Base-by-base conservation (phyloP, 2,797 vertebrate species). In the Scleropages formosus region DNA sequence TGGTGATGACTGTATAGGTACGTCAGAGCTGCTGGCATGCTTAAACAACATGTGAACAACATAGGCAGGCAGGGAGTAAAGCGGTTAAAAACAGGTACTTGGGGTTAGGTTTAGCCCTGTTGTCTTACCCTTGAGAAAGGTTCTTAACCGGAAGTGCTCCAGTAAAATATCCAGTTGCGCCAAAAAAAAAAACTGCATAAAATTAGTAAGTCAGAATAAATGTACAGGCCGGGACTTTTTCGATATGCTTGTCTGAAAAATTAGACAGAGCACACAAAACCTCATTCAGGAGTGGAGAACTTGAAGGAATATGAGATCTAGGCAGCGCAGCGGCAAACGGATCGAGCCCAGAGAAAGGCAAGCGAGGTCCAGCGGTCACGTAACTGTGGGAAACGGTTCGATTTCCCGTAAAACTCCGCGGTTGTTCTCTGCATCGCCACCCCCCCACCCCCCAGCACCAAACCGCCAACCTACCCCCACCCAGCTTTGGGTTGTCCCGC, bases 391-490 rank as follows among this genome's bases (percentile, higher is more conserved):
- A 77, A 79, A 8, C 81, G 82, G 83, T 86, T 81, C 84, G 84
- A 80, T 88, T 91, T 91, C 89, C 90, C 84, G 87, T 92, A 91
- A 92, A 88, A 81, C 80, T 79, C 82, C 84, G 81, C 83, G 83
- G 85, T 78, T 86, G 83, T 83, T 87, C 79, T 83, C 77, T 79
- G 72, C 86, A 74, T 77, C 72, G 24, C 18, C 65, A 60, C 72
- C 44, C 44, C 11, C 4, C n/a, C n/a, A 76, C 46, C 44, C 44
- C 11, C 4, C 58, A 10, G 67, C n/a, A 13, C 67, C 58, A 27
- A 53, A 60, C 20, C 46, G 31, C 16, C 67, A 46, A 27, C 20
- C 58, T 13, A 11, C 63, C 74, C 24, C 47, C 80, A 73, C 80
- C 70, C 75, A 75, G 18, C 78, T 81, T 81, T 77, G 83, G 75